Base-by-base conservation (phyloP, 2,113 vertebrate species). In the Lepus americanus region DNA sequence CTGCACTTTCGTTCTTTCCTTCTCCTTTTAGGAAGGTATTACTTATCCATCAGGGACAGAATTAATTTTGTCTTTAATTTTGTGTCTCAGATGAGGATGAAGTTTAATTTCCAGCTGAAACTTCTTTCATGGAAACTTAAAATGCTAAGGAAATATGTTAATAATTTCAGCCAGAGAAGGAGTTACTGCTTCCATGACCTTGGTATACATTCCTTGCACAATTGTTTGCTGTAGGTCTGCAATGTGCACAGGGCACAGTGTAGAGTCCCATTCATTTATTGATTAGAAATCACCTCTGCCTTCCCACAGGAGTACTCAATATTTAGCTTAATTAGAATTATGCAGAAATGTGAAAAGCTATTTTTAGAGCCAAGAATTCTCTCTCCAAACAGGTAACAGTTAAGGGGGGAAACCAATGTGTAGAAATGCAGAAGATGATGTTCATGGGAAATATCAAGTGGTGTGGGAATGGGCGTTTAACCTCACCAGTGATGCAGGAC, bases 61-160 rank as follows among this genome's bases (percentile, higher is more conserved):
- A 81, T 84, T 84, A 55, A 69, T 79, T 95, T 96, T 96, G 33
- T 89, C 6, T 82, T 5, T 79, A 81, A 92, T 17, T 61, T 20
- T 7, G 9, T 89, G 78, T 91, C 69, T 93, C 63, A 49, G 77
- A 14, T 82, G 33, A 55, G 83, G 92, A 81, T 51, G 10, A 86
- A 84, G 3, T 89, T 95, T 93, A 77, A 78, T 96, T 97, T 94
- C 31, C 17, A 92, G 25, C 14, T 69, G 64, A 53, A 92, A 31
- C n/a, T 49, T 67, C 87, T 96, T 61, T 92, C 23, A 53, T 88
- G 23, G 81, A 61, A 90, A 61, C 31, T 69, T 94, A 63, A 94
- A 73, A 87, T 20, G 69, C 89, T 76, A 73, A 95, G 77, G 69
- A 84, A 6, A 83, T 10, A 51, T 13, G 5, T 87, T 80, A 87